Percentiles rank a stretch among this genome's conserved stretches.
Conservation (phyloP, 1,140 invertebrate species). For the Lasaia peninsularis region DNA sequence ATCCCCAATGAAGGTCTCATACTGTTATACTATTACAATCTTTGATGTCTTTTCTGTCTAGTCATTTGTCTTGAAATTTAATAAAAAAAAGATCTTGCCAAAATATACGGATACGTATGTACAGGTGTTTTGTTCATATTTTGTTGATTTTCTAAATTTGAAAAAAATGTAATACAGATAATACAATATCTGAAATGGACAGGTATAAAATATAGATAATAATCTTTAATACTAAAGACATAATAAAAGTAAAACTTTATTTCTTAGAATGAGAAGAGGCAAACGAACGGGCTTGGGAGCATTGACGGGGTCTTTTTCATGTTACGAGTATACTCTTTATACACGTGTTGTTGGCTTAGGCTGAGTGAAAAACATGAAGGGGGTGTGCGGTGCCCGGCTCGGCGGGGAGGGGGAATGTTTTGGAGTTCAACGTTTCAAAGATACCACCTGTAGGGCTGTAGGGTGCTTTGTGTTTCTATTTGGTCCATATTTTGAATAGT, state of each 20-base stretch:
- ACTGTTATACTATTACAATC: too few relatives aligned
- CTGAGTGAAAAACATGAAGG: slow-evolving; percentile 41
- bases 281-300: slow-evolving; percentile 34
- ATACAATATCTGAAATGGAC: too few relatives aligned
- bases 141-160: too few relatives aligned
- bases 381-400: slow-evolving; percentile 26
- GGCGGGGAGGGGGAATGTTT: slow-evolving; percentile 41
- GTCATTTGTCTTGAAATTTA: too few relatives aligned
- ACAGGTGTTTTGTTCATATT: too few relatives aligned
- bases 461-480: slow-evolving; percentile 19
- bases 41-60: too few relatives aligned
- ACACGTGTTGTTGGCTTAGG: slow-evolving; percentile 31
- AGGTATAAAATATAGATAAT: too few relatives aligned
- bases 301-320: slow-evolving; percentile 37
- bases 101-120: too few relatives aligned
- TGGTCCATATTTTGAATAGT: neutral
- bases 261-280: slow-evolving; percentile 38
- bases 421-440: slow-evolving; percentile 53
- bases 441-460: slow-evolving; percentile 60
- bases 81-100: too few relatives aligned
- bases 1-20: too few relatives aligned
- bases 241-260: slow-evolving; percentile 18
- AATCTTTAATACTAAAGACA: neutral
- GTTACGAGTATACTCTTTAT: slow-evolving; percentile 39
- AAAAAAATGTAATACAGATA: too few relatives aligned